phyloP scores from a whole-genome alignment of 92 coral and sea anemone genomes.

The Heliopora coerulea region DNA sequence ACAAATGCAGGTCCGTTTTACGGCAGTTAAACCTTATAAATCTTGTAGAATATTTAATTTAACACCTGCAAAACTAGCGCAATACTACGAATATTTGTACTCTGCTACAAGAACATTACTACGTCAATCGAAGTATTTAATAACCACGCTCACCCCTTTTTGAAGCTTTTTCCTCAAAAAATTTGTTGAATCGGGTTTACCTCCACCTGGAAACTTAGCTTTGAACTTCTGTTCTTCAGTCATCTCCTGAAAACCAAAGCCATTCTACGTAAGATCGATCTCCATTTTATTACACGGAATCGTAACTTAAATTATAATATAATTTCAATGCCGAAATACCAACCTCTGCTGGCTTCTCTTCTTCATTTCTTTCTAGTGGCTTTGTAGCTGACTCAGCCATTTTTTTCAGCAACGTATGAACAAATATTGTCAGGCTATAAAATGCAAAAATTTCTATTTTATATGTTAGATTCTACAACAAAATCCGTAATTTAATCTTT shows the following conservation, averaged over 20 bases:
- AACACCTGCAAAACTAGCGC: too few relatives aligned
- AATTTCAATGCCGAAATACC: neutral
- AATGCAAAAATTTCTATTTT: neutral
- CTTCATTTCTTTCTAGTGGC: neutral
- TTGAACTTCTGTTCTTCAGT: constrained; percentile 90
- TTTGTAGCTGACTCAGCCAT: neutral
- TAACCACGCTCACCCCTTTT: constrained; percentile 66
- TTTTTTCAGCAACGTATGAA: neutral
- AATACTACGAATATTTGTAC: too few relatives aligned
- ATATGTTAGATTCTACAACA: constrained; percentile 4
- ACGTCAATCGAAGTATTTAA: neutral
- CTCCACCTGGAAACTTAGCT: constrained; percentile 73
- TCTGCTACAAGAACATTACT: neutral
- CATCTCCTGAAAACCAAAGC: constrained; percentile 44
- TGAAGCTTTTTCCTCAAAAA: constrained; percentile 78
- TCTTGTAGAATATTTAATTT: too few relatives aligned
- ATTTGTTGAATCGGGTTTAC: constrained; percentile 82
- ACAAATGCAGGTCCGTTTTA: too few relatives aligned
- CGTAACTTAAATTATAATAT: neutral
- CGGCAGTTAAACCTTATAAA: too few relatives aligned
- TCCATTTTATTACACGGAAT: too few relatives aligned
- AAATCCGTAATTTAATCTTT: neutral
- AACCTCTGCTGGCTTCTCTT: constrained; percentile 17
- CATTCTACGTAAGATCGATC: too few relatives aligned
- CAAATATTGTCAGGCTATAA: neutral